Evolutionary conservation across 2,113 vertebrate species (phyloP), one percentile per base, ranked within the genome.

Genomic region (Takifugu bimaculatus): DNA sequence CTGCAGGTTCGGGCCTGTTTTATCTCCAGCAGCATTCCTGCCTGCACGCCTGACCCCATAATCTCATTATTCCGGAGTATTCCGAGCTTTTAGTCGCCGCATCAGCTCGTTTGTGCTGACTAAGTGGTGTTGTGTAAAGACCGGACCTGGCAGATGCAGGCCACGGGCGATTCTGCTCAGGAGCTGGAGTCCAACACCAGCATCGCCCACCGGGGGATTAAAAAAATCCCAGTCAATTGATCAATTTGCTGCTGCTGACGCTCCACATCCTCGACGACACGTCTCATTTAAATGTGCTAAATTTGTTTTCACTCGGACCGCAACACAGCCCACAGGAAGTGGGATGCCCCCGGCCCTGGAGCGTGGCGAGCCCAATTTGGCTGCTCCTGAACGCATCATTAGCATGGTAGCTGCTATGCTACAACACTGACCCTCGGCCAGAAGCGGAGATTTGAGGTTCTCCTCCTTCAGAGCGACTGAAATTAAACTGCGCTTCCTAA

Each of bases 141-240:
- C 65, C 26, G 35, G 54, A 60, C n/a, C 43, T 48, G 45, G 13
- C 73, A 62, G 53, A 78, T 39, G 11, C 35, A 39, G 35, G 35
- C 35, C 35, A 39, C 35, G 7, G 77, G 81, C 77, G 79, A 85
- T 88, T 80, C 65, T 58, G 26, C 79, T 78, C 71, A 83, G 86
- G 84, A 77, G 84, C 73, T 80, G 66, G 57, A 67, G 63, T 75
- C 63, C 80, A 75, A 80, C 70, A 69, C 57, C 43, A 65, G 61
- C 77, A 81, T 76, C 79, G 84, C 4, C 9, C 15, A 9, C 15
- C 20, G 2, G 20, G 20, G 48, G 9, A 9, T 50, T 9, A 45
- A 15, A 45, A 45, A 45, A 45, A 45, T n/a, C 11, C 12, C 53
- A 50, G 70, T 81, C 78, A 73, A 56, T 86, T 76, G 72, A 74